Conservation (phyloP, 2,797 vertebrate genomes). For the Microctenopoma steveboyesi region DNA sequence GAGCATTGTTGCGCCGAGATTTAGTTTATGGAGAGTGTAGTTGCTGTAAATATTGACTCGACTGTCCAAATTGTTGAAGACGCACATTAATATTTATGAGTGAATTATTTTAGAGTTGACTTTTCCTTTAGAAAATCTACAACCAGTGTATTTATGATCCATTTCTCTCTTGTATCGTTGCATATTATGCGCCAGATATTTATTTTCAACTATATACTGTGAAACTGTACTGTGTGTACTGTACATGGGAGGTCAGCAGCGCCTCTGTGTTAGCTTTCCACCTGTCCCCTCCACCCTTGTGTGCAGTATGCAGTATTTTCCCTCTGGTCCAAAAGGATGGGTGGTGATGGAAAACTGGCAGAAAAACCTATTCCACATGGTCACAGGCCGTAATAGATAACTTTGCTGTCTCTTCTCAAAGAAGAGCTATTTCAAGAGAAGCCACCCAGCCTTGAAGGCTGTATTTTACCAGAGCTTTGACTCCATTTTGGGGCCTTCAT, state of each 20-base stretch:
- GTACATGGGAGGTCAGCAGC: conserved; percentile 41
- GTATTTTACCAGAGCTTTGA: conserved; percentile 74
- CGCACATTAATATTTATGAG: background rate
- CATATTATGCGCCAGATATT: conserved; percentile 4
- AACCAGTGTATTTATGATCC: background rate
- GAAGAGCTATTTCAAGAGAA: conserved; percentile 80
- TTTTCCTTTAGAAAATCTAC: background rate
- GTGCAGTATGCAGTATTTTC: conserved; percentile 64
- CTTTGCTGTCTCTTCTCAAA: conserved; percentile 70
- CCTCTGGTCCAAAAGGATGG: conserved; percentile 70
- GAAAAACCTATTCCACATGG: conserved; percentile 79
- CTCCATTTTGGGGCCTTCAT: conserved; percentile 70
- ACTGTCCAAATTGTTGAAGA: background rate
- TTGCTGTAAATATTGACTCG: conserved; percentile 14
- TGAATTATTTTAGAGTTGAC: background rate
- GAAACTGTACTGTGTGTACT: conserved; percentile 24
- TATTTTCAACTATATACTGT: conserved; percentile 21
- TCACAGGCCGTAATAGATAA: conserved; percentile 80
- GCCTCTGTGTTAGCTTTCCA: conserved; percentile 61
- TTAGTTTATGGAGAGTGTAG: background rate
- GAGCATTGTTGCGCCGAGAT: background rate
- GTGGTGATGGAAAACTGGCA: conserved; percentile 82
- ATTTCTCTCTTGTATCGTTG: background rate
- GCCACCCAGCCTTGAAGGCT: conserved; percentile 73
- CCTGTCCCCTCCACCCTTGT: conserved; percentile 42